Conservation (phyloP, 2,888 invertebrate genomes). For the Rotaria macrura region DNA sequence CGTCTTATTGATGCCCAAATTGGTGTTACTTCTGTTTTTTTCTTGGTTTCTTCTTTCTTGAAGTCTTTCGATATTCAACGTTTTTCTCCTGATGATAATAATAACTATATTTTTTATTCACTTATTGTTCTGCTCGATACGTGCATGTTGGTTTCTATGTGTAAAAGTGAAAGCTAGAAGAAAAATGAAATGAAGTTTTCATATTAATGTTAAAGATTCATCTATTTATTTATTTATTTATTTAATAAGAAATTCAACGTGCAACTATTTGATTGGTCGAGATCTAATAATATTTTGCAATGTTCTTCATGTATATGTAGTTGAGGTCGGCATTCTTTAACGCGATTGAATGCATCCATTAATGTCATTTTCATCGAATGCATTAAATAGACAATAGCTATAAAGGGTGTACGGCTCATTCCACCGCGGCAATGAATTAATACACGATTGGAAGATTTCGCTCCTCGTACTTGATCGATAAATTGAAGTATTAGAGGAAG, state of each 20-base stretch:
- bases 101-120: not conserved
- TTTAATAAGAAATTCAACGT: constrained; percentile 2
- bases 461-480: constrained; percentile 17
- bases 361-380: not conserved
- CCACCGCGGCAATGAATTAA: constrained; percentile 24
- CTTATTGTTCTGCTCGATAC: not conserved
- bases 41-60: not conserved
- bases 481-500: not conserved
- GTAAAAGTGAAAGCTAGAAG: not conserved
- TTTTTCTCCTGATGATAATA: not conserved
- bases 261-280: constrained; percentile 21
- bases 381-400: constrained; percentile 25
- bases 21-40: not conserved
- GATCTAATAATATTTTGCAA: not conserved
- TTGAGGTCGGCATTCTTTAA: constrained; percentile 15
- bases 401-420: constrained; percentile 25
- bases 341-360: constrained; percentile 5
- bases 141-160: not conserved
- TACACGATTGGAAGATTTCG: not conserved
- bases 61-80: not conserved
- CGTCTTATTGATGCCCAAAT: not conserved
- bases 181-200: not conserved
- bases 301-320: constrained; percentile 23
- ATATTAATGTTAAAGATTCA: not conserved
- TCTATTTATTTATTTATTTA: not conserved